Conservation (phyloP, 1,140 invertebrate genomes). For the Drosophila tani region DNA sequence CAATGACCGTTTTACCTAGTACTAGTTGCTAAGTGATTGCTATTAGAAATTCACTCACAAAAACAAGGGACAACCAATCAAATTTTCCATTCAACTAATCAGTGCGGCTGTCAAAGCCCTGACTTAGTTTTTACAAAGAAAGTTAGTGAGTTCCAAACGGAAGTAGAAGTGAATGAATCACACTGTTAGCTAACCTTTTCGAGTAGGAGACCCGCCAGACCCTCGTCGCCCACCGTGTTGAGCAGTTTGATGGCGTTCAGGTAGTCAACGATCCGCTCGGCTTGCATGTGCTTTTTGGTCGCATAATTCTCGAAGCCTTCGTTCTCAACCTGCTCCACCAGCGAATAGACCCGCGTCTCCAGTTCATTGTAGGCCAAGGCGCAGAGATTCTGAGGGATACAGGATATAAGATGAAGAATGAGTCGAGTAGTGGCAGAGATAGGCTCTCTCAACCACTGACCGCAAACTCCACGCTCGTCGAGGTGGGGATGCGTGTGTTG, state of each 20-base stretch:
- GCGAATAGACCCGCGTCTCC: constrained; percentile 46
- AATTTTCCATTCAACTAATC: neutral
- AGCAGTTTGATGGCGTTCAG: constrained; percentile 63
- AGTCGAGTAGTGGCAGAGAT: too few species aligned
- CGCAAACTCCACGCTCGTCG: constrained; percentile 40
- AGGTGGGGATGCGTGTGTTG: constrained; percentile 52
- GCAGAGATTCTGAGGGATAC: constrained; percentile 54
- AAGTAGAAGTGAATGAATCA: constrained; percentile 2
- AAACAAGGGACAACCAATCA: neutral
- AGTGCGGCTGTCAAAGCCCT: neutral
- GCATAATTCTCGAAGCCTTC: constrained; percentile 41
- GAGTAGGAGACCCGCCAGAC: constrained; percentile 28
- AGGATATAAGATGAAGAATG: neutral
- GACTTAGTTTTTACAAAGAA: neutral
- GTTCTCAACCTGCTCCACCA: constrained; percentile 45
- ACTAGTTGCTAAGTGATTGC: neutral
- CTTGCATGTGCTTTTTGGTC: neutral
- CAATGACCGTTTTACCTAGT: neutral
- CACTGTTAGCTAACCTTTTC: constrained; percentile 40
- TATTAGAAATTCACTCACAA: neutral
- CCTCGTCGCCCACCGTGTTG: constrained; percentile 26
- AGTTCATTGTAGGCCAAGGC: constrained; percentile 56
- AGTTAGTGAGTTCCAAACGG: neutral
- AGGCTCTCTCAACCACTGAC: constrained; percentile 6
- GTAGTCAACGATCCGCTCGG: constrained; percentile 34